phyloP scores from a whole-genome alignment of 1,140 invertebrate genomes.

The Babylonia areolata region DNA sequence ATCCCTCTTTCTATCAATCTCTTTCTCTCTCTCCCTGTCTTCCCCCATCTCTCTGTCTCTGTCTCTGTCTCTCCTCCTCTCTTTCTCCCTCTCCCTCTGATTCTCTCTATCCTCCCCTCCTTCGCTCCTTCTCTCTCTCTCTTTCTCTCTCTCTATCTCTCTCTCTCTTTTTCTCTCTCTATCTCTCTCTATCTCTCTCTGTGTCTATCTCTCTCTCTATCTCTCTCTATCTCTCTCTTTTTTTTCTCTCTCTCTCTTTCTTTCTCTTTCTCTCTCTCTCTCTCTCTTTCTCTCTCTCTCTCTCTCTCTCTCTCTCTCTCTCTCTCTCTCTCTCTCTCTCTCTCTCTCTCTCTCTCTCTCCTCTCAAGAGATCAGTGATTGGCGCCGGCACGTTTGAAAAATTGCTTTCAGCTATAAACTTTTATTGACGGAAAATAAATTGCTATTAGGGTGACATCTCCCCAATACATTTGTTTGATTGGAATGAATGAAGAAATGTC shows the following conservation, averaged over 20 bases:
- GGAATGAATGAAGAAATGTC: no score
- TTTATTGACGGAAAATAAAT: no score
- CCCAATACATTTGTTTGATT: no score
- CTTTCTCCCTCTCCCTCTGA: not conserved
- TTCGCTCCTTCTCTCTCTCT: not conserved
- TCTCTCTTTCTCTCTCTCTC: not conserved
- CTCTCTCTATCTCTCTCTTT: not conserved
- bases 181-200: not conserved
- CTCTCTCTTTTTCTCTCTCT: not conserved
- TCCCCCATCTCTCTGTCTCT: not conserved
- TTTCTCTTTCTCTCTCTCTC: not conserved
- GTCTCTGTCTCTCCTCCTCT: not conserved
- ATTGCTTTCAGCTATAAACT: no score
- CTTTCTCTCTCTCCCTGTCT: not conserved
- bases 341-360: not conserved
- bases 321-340: constrained; percentile 11
- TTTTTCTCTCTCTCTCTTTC: not conserved
- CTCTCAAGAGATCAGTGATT: no score
- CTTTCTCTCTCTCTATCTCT: not conserved
- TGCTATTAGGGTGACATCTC: no score
- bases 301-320: constrained; percentile 5
- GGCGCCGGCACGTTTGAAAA: no score
- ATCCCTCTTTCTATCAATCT: not conserved
- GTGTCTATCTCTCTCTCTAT: not conserved
- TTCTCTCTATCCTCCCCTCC: not conserved